These are phyloP conservation scores for Emydocephalus ijimae DNA, from an alignment of 2,113 vertebrate species.

Conservation along the genomic window DNA sequence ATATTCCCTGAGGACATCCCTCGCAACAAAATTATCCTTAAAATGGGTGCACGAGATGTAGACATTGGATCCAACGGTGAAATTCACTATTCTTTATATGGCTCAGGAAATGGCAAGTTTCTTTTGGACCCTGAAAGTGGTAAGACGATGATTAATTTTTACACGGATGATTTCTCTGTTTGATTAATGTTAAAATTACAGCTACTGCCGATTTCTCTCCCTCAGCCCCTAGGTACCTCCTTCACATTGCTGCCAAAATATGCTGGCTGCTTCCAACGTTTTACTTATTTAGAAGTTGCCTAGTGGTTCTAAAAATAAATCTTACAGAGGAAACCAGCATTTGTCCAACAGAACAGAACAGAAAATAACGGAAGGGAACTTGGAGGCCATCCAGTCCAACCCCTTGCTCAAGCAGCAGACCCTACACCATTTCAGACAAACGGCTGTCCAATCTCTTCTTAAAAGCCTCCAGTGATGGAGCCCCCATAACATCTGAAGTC, in stretches of 20 bases:
- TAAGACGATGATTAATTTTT: conserved; percentile 61
- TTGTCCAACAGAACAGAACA: background rate
- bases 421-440: too few species aligned
- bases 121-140: conserved; percentile 87
- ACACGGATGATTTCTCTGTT: background rate
- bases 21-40: conserved; percentile 81
- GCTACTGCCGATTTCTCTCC: background rate
- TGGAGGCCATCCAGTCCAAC: background rate
- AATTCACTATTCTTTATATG: conserved; percentile 86
- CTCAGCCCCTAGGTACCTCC: background rate
- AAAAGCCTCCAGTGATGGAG: too few species aligned
- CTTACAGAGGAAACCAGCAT: background rate
- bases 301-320: background rate
- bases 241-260: background rate
- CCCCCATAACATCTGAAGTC: background rate
- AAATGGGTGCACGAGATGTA: conserved; percentile 82
- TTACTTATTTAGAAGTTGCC: background rate
- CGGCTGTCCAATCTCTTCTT: too few species aligned
- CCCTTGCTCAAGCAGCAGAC: background rate
- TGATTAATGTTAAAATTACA: background rate
- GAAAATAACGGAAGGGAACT: background rate
- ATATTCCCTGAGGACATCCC: conserved; percentile 85
- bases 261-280: background rate
- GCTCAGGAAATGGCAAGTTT: conserved; percentile 84
- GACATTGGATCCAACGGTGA: conserved; percentile 86